These are phyloP conservation scores for Metalampra italica DNA, from an alignment of 2,888 invertebrate species.

Conservation along the genomic window DNA sequence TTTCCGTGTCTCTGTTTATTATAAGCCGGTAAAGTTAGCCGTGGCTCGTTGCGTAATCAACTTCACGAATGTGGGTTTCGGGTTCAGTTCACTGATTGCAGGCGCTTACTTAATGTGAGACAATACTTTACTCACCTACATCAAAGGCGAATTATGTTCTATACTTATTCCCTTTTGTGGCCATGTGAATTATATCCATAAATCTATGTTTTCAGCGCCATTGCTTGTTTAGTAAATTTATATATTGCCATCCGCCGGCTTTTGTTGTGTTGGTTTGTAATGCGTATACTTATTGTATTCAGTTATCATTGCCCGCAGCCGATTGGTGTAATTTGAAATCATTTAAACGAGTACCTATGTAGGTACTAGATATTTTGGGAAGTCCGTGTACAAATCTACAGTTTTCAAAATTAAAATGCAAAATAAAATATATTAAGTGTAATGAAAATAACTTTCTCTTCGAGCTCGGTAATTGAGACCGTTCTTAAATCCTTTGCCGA, in stretches of 20 bases:
- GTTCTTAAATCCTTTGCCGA: constrained; percentile 56
- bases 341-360: too few species aligned
- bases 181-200: neutral
- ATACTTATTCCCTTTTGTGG: neutral
- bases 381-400: too few species aligned
- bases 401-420: too few species aligned
- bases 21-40: constrained; percentile 64
- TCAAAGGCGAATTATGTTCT: constrained; percentile 1
- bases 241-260: too few species aligned
- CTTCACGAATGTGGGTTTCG: constrained; percentile 50
- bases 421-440: neutral
- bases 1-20: constrained; percentile 76
- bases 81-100: constrained; percentile 45
- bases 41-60: constrained; percentile 62
- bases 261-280: too few species aligned
- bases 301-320: too few species aligned
- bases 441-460: constrained; percentile 47
- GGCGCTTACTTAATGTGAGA: constrained; percentile 12
- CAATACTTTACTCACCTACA: constrained; percentile 2
- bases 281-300: too few species aligned
- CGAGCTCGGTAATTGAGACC: constrained; percentile 53
- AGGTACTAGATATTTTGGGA: too few species aligned
- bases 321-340: too few species aligned
- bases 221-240: too few species aligned
- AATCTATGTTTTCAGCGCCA: neutral